A percentile compares a stretch with the other conserved stretches of the same genome.
Conservation (phyloP, 2,797 vertebrate species). For the Streptopelia turtur region DNA sequence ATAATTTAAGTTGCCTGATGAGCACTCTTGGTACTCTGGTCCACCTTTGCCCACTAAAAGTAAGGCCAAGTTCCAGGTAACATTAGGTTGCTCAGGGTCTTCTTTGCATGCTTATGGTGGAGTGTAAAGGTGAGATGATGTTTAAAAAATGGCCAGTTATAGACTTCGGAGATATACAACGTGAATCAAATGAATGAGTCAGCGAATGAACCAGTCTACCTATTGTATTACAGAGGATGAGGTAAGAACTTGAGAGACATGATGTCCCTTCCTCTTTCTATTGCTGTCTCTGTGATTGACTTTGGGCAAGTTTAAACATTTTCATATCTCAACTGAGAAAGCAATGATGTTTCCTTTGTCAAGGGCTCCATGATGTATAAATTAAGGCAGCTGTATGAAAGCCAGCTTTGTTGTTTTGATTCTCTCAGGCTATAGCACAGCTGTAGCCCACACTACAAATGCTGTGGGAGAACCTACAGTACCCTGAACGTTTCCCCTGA, state of each 20-base stretch:
- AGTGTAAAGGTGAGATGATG: not conserved
- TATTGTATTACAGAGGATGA: not conserved
- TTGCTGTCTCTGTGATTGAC: not conserved
- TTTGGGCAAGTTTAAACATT: not conserved
- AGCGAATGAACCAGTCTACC: not conserved
- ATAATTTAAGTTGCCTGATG: not conserved
- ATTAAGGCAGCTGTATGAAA: not conserved
- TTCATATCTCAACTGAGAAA: not conserved
- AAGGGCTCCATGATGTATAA: not conserved
- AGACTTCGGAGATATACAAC: not conserved
- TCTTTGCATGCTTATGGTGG: not conserved
- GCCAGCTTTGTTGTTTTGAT: not conserved
- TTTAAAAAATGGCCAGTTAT: not conserved
- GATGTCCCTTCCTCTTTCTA: not conserved
- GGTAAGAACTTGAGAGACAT: not conserved
- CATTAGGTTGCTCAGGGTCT: not conserved
- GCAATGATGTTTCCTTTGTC: not conserved
- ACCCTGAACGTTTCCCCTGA: not conserved
- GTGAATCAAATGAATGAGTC: not conserved
- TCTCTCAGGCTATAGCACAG: not conserved
- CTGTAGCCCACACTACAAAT: not conserved
- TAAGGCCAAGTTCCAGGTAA: not conserved
- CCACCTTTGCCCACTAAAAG: not conserved
- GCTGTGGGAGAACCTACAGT: not conserved
- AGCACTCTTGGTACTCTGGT: not conserved